Conservation (phyloP, 2,113 vertebrate species). For the Rhipidura dahli region DNA sequence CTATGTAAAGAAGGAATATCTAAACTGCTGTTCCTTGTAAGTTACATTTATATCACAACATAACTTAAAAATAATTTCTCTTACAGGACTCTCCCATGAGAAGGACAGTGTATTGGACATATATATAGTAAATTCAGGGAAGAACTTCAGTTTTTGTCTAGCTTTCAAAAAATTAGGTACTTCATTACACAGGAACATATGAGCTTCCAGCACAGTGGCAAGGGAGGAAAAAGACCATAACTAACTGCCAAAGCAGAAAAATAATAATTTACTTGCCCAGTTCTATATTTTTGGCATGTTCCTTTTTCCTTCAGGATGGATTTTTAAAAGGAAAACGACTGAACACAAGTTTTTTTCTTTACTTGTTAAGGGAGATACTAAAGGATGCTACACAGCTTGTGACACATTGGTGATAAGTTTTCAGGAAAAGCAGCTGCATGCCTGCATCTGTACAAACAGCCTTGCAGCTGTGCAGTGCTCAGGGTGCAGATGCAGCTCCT, state of each 20-base stretch:
- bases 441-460: background rate
- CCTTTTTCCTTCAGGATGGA: background rate
- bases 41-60: background rate
- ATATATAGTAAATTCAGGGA: background rate
- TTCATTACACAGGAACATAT: background rate
- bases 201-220: background rate
- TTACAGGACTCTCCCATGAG: background rate
- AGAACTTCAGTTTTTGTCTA: background rate
- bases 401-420: background rate
- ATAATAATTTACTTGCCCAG: background rate
- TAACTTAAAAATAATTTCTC: background rate
- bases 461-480: background rate
- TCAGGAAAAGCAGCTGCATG: background rate
- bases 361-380: background rate
- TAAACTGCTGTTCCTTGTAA: background rate
- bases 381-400: background rate
- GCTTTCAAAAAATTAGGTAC: background rate
- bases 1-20: background rate
- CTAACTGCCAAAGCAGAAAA: background rate
- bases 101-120: background rate
- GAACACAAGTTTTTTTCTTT: background rate
- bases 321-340: background rate
- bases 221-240: background rate
- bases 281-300: background rate
- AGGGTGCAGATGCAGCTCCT: background rate